Percentiles rank a stretch among this genome's conserved stretches.
phyloP scores from a whole-genome alignment of 2,797 vertebrate genomes.

The Sebastolobus alascanus region DNA sequence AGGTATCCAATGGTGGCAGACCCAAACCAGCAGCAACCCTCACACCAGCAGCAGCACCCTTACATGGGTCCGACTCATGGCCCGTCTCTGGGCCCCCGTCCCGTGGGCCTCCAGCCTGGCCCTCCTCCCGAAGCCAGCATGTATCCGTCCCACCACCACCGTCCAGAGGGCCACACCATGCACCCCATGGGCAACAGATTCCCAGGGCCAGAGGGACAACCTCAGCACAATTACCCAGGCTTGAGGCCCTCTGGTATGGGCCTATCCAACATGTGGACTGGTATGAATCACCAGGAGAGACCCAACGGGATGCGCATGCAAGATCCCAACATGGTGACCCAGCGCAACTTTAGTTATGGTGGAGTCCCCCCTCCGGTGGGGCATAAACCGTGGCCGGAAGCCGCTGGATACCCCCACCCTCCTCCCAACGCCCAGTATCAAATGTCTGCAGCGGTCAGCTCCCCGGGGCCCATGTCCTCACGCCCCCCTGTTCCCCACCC shows the following conservation, averaged over 20 bases:
- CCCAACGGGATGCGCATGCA: conserved; percentile 77
- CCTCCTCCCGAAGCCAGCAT: conserved; percentile 87
- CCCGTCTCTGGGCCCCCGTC: conserved; percentile 86
- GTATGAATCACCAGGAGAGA: conserved; percentile 80
- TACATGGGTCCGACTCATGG: conserved; percentile 89
- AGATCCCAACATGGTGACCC: conserved; percentile 81
- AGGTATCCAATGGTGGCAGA: conserved; percentile 84
- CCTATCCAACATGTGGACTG: conserved; percentile 78
- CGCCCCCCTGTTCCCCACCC: conserved; percentile 81
- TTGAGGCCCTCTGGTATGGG: conserved; percentile 76
- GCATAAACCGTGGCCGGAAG: conserved; percentile 90
- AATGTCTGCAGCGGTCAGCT: conserved; percentile 73
- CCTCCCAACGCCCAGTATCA: conserved; percentile 81
- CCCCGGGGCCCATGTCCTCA: conserved; percentile 70
- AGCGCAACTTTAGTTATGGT: conserved; percentile 83
- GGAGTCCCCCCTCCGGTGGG: conserved; percentile 86
- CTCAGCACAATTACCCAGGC: conserved; percentile 77
- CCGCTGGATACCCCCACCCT: conserved; percentile 80
- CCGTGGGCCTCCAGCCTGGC: conserved; percentile 87
- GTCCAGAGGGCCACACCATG: conserved; percentile 81
- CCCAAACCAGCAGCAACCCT: conserved; percentile 74
- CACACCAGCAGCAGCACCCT: conserved; percentile 77
- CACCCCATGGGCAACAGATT: conserved; percentile 78
- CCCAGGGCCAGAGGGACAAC: conserved; percentile 73
- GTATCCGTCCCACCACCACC: conserved; percentile 86